phyloP scores from a whole-genome alignment of 2,113 vertebrate genomes.

The Caloenas nicobarica region DNA sequence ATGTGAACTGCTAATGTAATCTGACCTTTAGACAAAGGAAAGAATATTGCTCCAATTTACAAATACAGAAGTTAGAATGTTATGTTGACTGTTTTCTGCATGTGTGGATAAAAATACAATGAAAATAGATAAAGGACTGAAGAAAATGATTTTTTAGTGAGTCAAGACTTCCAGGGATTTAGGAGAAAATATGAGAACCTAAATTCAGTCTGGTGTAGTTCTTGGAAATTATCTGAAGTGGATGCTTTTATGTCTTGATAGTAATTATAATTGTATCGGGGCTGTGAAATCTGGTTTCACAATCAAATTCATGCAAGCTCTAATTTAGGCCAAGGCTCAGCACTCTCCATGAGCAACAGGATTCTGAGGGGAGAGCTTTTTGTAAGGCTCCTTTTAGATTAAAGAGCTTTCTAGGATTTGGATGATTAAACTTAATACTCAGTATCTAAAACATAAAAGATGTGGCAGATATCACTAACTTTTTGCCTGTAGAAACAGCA shows the following conservation, averaged over 20 bases:
- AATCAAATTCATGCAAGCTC: background rate
- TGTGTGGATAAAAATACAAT: background rate
- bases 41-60: background rate
- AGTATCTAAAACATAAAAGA: background rate
- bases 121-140: background rate
- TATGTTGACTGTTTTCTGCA: background rate
- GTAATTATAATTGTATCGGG: background rate
- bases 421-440: background rate
- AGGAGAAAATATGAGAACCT: background rate
- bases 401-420: background rate
- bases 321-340: background rate
- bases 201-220: background rate
- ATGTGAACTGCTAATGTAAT: constrained; percentile 63
- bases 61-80: constrained; percentile 11
- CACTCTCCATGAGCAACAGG: background rate
- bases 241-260: background rate
- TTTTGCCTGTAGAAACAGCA: background rate
- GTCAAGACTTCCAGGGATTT: background rate
- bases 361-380: background rate
- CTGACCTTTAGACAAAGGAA: constrained; percentile 52
- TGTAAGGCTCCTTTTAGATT: background rate
- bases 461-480: background rate
- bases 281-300: background rate
- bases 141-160: background rate
- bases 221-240: background rate